Evolutionary conservation across 2,797 vertebrate species (phyloP), one percentile per base, ranked within the genome.

Genomic region (Smutsia temminckii): DNA sequence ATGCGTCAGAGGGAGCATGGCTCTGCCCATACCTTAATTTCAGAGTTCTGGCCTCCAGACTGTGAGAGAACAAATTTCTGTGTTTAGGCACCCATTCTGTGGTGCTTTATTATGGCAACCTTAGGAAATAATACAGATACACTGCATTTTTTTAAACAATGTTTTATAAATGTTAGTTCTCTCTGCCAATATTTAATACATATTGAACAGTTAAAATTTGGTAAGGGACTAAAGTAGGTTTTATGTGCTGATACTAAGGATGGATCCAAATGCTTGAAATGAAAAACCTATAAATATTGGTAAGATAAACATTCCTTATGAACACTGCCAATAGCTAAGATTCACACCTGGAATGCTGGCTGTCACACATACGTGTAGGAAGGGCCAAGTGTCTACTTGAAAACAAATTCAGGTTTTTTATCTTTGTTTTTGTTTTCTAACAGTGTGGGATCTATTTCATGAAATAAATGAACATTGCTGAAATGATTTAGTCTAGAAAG

Each of bases 391-490:
- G 4, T 29, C 3, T 75, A 53, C n/a, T 61, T 93, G 42, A 85
- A 84, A 94, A 55, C 32, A 88, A 92, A 37, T 68, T 25, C 3
- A 53, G 34, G 8, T 17, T 29, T 53, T 42, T 51, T 13, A 13
- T 18, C 8, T 34, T 37, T 18, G 11, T 61, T 8, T 51, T 69
- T 78, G 8, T 34, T 68, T 79, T 68, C 57, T n/a, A 61, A 51
- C 11, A 64, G 8, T 29, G 3, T 63, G 18, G 25, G 2, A 29
- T 89, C 25, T 75, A 23, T 91, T 94, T 95, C 42, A 84, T 64
- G 69, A 94, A 94, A 93, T 64, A 78, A 72, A 66, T 83, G 40
- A 79, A n/a, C 13, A 75, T 42, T 55, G 59, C 42, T 85, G 66
- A 61, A 20, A 34, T 85, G 16, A 91, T 61, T 81, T 92, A 37